Evolutionary conservation across 1,140 invertebrate genomes (phyloP), one percentile per base, ranked within the genome.

Genomic region (Euwallacea similis): DNA sequence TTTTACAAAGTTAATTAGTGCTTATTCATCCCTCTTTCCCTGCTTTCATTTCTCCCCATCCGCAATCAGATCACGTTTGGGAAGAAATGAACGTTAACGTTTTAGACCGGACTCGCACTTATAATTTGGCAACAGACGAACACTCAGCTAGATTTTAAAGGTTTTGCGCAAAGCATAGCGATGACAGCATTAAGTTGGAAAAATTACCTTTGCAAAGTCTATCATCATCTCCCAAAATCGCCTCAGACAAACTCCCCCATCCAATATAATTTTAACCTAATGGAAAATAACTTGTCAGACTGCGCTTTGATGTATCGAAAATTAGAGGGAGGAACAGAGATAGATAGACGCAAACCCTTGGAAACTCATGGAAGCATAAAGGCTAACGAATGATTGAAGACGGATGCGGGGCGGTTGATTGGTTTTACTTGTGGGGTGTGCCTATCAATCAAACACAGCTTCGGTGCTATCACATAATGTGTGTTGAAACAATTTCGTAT

Each of bases 391-490:
- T 67, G 66, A 67, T 60, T 67, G 66, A 69, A 69, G 59, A 69
- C 58, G 58, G 67, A 69, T 69, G 67, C 62, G 67, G 59, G 67
- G 66, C 53, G 66, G 47, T 69, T 73, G 72, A 73, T 73, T 73
- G 72, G 72, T 73, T 73, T 73, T 73, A 73, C 67, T 69, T 64
- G 60, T 13, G 55, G 50, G 61, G 61, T 69, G 59, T 15, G 66
- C 47, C 72, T 69, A 73, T 73, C 72, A 73, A 69, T 73, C 72
- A 73, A 73, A 73, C 43, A 13, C 66, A 59, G 66, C 66, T 33
- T 44, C 55, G 11, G 46, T 60, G 55, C 43, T 41, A 67, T 41
- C 54, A 58, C 53, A 66, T 58, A 65, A 42, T n/a, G 6, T 56
- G 53, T n/a, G 59, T 59, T 60, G 13, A 15, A 47, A 56, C 13